phyloP scores from a whole-genome alignment of 2,888 invertebrate genomes.

The Leucophenga montana region DNA sequence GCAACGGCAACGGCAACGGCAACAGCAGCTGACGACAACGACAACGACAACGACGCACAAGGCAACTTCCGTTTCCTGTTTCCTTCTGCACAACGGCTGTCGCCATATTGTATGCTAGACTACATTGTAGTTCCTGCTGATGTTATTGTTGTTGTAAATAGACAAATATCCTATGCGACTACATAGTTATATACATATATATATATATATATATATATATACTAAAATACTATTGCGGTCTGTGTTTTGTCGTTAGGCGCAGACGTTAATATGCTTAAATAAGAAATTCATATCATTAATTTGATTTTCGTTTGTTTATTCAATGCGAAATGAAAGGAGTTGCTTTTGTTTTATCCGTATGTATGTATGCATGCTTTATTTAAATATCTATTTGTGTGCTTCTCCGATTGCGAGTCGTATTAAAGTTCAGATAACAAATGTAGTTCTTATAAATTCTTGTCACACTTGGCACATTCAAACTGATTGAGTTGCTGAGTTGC shows the following conservation, averaged over 20 bases:
- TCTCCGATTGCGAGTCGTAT: background rate
- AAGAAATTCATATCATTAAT: slow-evolving; percentile 63
- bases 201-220: no score
- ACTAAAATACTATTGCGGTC: no score
- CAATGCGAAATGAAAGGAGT: no score
- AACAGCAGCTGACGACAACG: slow-evolving; percentile 30
- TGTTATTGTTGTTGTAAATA: slow-evolving; percentile 18
- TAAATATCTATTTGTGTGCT: slow-evolving; percentile 3
- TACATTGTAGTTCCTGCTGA: slow-evolving; percentile 28
- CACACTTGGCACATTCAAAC: background rate
- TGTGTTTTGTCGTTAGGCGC: slow-evolving; percentile 31
- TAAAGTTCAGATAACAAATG: slow-evolving; percentile 48
- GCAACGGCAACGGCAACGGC: slow-evolving; percentile 29
- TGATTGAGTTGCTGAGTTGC: no score
- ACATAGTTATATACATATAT: background rate
- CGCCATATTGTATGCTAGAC: slow-evolving; percentile 35
- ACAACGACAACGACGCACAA: slow-evolving; percentile 44
- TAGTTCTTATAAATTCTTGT: slow-evolving; percentile 47
- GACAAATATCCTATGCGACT: background rate
- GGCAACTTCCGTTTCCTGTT: slow-evolving; percentile 57
- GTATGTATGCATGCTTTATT: background rate
- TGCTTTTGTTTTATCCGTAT: slow-evolving; percentile 24
- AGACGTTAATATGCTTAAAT: slow-evolving; percentile 55
- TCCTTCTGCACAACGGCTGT: slow-evolving; percentile 22
- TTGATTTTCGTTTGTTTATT: slow-evolving; percentile 40